These are phyloP conservation scores for Malurus leucopterus DNA, from an alignment of 2,797 vertebrate genomes.

Conservation along the genomic window DNA sequence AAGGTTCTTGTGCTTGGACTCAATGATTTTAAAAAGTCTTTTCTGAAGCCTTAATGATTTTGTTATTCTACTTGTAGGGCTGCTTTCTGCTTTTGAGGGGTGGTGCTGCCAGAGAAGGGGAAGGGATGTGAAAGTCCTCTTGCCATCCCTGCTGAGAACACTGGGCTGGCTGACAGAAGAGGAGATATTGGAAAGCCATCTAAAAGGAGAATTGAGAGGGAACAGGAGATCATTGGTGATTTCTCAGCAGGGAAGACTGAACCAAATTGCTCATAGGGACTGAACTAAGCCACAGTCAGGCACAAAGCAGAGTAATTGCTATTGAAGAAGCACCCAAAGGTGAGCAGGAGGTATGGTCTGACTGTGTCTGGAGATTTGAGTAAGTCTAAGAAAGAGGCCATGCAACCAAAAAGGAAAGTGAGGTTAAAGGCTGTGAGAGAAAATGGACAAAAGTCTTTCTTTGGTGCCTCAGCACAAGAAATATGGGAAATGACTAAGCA, in stretches of 20 bases:
- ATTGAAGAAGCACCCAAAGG: background rate
- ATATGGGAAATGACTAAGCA: conserved; percentile 25
- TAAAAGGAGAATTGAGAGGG: background rate
- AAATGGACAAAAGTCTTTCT: background rate
- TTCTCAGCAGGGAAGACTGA: background rate
- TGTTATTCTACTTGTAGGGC: background rate
- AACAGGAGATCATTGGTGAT: background rate
- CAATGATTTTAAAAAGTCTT: background rate
- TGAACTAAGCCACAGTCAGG: background rate
- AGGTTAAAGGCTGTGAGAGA: background rate
- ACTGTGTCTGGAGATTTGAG: background rate
- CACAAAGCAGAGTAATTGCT: background rate
- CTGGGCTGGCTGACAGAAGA: background rate
- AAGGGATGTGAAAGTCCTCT: background rate
- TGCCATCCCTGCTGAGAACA: background rate
- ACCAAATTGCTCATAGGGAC: background rate
- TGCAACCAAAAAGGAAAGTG: background rate
- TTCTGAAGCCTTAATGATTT: background rate
- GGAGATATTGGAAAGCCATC: background rate
- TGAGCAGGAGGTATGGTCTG: background rate
- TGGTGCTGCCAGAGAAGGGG: background rate
- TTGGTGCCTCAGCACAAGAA: background rate
- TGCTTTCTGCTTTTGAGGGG: background rate
- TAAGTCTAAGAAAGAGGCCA: background rate
- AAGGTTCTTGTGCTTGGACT: background rate